Base-by-base conservation (phyloP, 2,797 vertebrate genomes). In the Gephyroberyx darwinii region DNA sequence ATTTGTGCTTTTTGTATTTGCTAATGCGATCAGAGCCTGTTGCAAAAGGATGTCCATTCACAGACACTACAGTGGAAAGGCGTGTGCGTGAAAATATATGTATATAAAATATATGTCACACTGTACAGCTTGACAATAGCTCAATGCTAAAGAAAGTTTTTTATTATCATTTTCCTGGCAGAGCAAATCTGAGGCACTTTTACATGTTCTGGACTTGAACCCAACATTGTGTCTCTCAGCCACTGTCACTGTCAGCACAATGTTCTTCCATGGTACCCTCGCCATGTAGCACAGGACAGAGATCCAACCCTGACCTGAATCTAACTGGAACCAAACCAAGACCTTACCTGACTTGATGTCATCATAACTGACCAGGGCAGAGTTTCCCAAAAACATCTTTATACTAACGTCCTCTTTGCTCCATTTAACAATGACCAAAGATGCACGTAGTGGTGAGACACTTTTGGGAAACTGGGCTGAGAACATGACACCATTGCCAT, bases 211-310 rank as follows among this genome's bases (percentile, higher is more conserved):
- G 20, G 20, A 60, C 39, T 43, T 26, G 10, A 53, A 22, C 35
- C 35, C 19, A 22, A 53, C 37, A 19, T 39, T 8, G 9, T 4
- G 19, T 10, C 17, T 52, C 19, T 45, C 20, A 43, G 16, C 19
- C 48, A 20, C 48, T 74, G 33, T 69, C 53, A 58, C 62, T 66
- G 13, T 78, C 54, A 72, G 64, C 82, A 82, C 74, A 55, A 39
- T 17, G 35, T 65, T 83, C 62, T 61, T 74, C 76, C 66, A 71
- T 61, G 51, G 59, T 58, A 60, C 26, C 60, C 9, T 78, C 59
- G 51, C 80, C 74, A 76, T 80, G 81, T 83, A 85, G 84, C 88
- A 86, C 60, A 73, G 74, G 56, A 78, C 59, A 30, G 53, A 72
- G n/a, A 52, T 45, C 56, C 59, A 54, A 80, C 41, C 60, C 65